Base-by-base conservation (phyloP, 2,797 vertebrate genomes). In the Acanthopagrus latus region DNA sequence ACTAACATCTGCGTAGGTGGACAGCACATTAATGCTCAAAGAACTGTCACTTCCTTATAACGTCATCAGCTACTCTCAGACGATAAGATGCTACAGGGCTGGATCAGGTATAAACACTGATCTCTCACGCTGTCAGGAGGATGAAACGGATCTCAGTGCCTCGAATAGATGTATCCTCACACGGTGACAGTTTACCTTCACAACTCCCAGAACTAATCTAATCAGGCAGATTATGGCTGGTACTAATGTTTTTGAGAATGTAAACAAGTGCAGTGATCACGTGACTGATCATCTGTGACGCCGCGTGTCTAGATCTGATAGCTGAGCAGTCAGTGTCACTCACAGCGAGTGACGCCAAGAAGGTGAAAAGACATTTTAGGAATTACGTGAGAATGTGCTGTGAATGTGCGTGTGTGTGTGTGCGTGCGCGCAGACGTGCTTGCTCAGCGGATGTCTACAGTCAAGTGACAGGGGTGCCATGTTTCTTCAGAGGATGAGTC, bases 401-500 rank as follows among this genome's bases (percentile, higher is more conserved):
- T 62, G 23, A 41, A 64, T 64, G 56, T 52, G 57, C 71, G 52
- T 51, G 59, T 44, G 33, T 66, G 51, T 64, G 66, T 50, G 74
- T 23, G 27, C 25, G 60, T 29, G 41, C 14, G 54, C 76, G 43
- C n/a, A 21, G 60, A 41, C 23, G 48, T 73, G 84, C 77, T 74
- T 57, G 57, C 68, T 84, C 73, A 84, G 71, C 52, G 12, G 72
- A 51, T 63, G 48, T 21, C 59, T 60, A 33, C 76, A 79, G 66
- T 78, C 48, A 67, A 82, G 85, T 79, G 78, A 87, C 75, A 76
- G 75, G 29, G 71, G 25, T 78, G 58, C 82, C 52, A 54, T 59
- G 78, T 65, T 71, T 78, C 62, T 80, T 80, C 63, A 75, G 38
- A 70, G 21, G 57, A 85, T 85, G 83, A 91, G 64, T 91, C 83